A percentile compares a stretch with the other conserved stretches of the same genome.
These are phyloP conservation scores for Bicyclus anynana DNA, from an alignment of 1,140 invertebrate species.

Conservation along the genomic window DNA sequence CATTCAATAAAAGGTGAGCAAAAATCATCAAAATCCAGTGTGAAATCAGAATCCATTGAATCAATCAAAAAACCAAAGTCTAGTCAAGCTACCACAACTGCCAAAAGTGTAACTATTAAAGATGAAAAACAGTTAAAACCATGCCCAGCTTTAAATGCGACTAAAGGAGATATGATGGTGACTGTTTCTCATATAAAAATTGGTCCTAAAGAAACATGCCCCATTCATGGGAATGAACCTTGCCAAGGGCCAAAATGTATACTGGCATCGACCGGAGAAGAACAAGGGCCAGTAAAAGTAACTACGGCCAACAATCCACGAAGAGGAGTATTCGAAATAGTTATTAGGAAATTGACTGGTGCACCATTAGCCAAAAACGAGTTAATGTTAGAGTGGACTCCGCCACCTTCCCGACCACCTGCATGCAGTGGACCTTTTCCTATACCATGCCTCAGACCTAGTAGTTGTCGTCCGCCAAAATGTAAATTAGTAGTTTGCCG, in stretches of 20 bases:
- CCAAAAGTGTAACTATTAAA: conserved; percentile 53
- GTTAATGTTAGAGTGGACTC: conserved; percentile 67
- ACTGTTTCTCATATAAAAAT: conserved; percentile 62
- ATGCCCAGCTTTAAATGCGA: conserved; percentile 35
- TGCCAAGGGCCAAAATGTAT: conserved; percentile 58
- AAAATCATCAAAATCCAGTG: too few relatives aligned
- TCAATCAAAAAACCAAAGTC: too few relatives aligned
- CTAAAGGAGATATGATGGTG: conserved; percentile 51
- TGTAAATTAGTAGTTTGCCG: conserved; percentile 48
- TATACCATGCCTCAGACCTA: conserved; percentile 26
- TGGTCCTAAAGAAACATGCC: conserved; percentile 49
- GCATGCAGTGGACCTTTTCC: conserved; percentile 40
- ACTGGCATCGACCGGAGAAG: conserved; percentile 39
- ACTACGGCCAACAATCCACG: conserved; percentile 54
- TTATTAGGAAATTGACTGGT: conserved; percentile 56
- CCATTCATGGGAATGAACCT: conserved; percentile 48
- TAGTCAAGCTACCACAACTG: conserved; percentile 29
- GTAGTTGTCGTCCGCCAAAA: conserved; percentile 39
- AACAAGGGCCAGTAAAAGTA: conserved; percentile 53
- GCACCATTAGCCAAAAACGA: conserved; percentile 65
- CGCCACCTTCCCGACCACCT: conserved; percentile 43
- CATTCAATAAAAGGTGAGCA: conserved; percentile 21
- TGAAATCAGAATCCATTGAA: too few relatives aligned
- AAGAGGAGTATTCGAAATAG: conserved; percentile 65
- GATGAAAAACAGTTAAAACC: conserved; percentile 37